Evolutionary conservation across 2,797 vertebrate genomes (phyloP), one percentile per base, ranked within the genome.

Genomic region (Sparus aurata): DNA sequence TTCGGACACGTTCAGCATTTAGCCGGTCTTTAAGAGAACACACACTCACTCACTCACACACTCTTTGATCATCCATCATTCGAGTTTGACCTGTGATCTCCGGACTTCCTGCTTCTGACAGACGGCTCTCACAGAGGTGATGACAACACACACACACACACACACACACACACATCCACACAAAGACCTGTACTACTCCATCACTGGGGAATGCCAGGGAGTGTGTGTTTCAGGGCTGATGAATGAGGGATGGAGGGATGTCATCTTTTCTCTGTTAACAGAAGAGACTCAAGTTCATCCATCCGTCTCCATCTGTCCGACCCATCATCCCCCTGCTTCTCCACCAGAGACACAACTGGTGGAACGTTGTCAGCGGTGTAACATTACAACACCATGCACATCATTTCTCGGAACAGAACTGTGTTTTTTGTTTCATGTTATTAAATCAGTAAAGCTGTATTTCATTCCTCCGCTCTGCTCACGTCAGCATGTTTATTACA

Each of bases 61-160:
- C 17, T 9, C 78, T 80, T 54, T 74, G 77, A 85, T 59, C 58
- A 75, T 80, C 68, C 58, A 69, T 77, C 68, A 45, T 1, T 27
- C 41, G 18, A 58, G 57, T 22, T 43, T 0, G 0, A 20, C 30
- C 63, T 75, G 20, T 87, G 79, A 85, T 79, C 77, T 62, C 53
- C 67, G 45, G 41, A 86, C 85, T 92, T 92, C 89, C 91, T 91
- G 65, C 75, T 63, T 79, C 47, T 83, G 80, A 85, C 77, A 75
- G 79, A 18, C 55, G 61, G 58, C 77, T 75, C 53, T 71, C 77
- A 80, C 82, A 73, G 23, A 46, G 22, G 55, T 69, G 71, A 75
- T 75, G 83, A 91, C 79, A 87, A 46, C 75, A 69, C 62, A 52
- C 55, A 54, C 55, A 69, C 49, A 25, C 43, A 59, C 34, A 55